phyloP scores from a whole-genome alignment of 2,113 vertebrate genomes.

The Neolamprologus tretocephalus region DNA sequence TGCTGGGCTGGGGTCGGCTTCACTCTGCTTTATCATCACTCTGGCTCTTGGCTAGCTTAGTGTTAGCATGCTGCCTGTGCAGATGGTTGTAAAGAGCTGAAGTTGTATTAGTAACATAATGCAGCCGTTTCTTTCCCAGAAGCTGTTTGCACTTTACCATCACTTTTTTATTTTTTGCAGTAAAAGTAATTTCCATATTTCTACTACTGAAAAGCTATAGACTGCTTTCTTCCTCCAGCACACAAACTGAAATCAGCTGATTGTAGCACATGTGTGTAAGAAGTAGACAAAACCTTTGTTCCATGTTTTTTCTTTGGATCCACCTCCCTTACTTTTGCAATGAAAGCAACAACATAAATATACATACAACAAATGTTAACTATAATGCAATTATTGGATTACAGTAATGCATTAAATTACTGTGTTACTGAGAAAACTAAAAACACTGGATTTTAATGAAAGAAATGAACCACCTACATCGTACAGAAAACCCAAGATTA shows the following conservation, averaged over 20 bases:
- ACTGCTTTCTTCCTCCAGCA: neutral
- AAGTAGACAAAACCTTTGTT: neutral
- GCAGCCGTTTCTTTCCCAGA: neutral
- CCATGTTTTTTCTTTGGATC: neutral
- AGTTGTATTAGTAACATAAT: neutral
- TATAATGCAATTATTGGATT: neutral
- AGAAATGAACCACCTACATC: neutral
- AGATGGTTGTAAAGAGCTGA: neutral
- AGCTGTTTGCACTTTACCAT: neutral
- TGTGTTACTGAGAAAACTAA: fast-evolving
- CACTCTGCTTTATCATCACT: neutral
- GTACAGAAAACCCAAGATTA: neutral
- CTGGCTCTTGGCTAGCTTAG: neutral
- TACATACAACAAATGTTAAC: neutral
- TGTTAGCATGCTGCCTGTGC: neutral
- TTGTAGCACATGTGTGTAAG: neutral
- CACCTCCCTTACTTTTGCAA: neutral
- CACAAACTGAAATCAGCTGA: neutral
- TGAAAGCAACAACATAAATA: neutral
- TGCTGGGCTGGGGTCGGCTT: fast-evolving
- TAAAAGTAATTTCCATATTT: neutral
- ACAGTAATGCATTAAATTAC: neutral
- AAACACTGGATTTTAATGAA: neutral
- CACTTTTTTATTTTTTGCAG: neutral
- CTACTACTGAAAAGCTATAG: neutral